These are phyloP conservation scores for Cryptocheilus praepositus DNA, from an alignment of 2,888 invertebrate species.

Conservation along the genomic window DNA sequence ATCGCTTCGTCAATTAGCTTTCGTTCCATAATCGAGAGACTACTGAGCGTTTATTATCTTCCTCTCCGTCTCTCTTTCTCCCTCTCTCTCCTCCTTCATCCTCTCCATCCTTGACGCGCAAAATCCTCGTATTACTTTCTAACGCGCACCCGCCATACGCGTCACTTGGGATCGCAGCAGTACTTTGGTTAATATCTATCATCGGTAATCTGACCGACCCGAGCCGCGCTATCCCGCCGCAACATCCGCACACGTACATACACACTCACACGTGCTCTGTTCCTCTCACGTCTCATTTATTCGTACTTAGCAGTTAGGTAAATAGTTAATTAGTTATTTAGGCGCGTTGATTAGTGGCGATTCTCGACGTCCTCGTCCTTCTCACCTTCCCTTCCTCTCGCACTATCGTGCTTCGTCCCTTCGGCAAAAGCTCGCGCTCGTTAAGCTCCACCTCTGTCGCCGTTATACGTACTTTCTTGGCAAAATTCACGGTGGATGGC, in stretches of 20 bases:
- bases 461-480: slow-evolving; percentile 39
- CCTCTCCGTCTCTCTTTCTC: slow-evolving; percentile 13
- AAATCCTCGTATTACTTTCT: slow-evolving; percentile 19
- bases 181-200: no score
- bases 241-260: not conserved
- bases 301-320: slow-evolving; percentile 53
- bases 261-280: slow-evolving; percentile 21
- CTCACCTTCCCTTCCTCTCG: slow-evolving; percentile 10
- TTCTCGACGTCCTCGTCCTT: slow-evolving; percentile 23
- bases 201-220: no score
- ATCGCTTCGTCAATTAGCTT: slow-evolving; percentile 17
- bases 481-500: slow-evolving; percentile 66
- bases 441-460: not conserved
- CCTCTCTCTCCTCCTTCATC: slow-evolving; percentile 5
- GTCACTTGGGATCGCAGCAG: no score
- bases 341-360: slow-evolving; percentile 63
- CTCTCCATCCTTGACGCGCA: not conserved
- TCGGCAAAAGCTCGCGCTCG: not conserved
- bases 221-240: no score
- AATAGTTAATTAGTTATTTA: slow-evolving; percentile 60
- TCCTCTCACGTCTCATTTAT: slow-evolving; percentile 26
- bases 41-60: not conserved
- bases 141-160: not conserved
- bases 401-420: not conserved
- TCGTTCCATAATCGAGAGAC: slow-evolving; percentile 1